Evolutionary conservation across 2,113 vertebrate genomes (phyloP).

Genomic region (Oriolus oriolus): DNA sequence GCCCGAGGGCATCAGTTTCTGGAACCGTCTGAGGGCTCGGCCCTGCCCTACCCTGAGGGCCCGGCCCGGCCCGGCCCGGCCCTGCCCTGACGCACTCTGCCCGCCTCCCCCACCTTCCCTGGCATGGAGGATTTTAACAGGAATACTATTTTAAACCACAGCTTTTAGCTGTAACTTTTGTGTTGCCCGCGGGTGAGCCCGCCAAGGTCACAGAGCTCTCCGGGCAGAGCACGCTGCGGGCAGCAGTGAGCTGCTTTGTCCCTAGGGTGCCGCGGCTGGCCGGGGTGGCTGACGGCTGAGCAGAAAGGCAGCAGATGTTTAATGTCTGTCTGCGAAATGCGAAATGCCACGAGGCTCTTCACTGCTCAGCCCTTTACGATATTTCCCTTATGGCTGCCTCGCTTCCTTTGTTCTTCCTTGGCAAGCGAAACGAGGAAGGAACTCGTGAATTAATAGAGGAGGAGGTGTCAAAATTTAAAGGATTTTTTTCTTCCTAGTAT

Average conservation of each 20-base stretch:
- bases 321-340: neutral
- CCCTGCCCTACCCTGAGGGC: too few species aligned
- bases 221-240: rapidly evolving
- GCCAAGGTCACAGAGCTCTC: rapidly evolving
- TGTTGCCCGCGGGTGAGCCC: neutral
- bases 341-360: neutral
- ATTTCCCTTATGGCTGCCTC: neutral
- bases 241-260: neutral
- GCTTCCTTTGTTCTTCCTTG: neutral
- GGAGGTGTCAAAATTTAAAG: neutral
- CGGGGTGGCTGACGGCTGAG: neutral
- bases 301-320: neutral
- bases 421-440: neutral
- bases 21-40: neutral
- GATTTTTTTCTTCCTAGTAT: neutral
- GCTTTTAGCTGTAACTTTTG: neutral
- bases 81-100: neutral
- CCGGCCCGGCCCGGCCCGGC: too few species aligned
- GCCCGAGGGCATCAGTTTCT: rapidly evolving
- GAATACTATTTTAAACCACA: neutral
- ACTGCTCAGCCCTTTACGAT: neutral
- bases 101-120: too few species aligned
- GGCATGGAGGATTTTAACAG: neutral
- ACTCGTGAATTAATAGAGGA: constrained; percentile 23
- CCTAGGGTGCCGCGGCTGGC: neutral